phyloP scores from a whole-genome alignment of 2,797 vertebrate genomes.

The Eremophila alpestris region DNA sequence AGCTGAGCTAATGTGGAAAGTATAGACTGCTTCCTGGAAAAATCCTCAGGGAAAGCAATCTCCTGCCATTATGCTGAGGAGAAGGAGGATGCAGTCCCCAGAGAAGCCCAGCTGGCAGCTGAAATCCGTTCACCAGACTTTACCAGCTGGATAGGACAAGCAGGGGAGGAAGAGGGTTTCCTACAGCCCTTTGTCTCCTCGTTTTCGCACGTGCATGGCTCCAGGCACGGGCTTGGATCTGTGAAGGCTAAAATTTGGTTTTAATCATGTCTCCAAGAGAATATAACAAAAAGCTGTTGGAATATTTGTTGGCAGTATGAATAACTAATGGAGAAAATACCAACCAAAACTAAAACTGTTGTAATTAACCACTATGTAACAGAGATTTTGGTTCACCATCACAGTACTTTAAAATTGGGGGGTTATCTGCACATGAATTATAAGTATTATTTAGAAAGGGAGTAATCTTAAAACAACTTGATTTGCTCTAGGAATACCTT shows the following conservation, averaged over 20 bases:
- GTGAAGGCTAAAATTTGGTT: not conserved
- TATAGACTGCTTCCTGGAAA: not conserved
- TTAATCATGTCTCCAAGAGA: not conserved
- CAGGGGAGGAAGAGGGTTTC: not conserved
- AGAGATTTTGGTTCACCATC: not conserved
- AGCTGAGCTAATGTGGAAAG: not conserved
- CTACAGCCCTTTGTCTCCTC: fast-evolving
- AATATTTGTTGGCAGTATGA: not conserved
- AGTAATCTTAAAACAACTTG: not conserved
- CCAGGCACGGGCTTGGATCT: not conserved
- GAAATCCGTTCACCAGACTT: not conserved
- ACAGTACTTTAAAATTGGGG: not conserved
- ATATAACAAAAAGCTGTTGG: not conserved
- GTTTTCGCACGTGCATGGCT: fast-evolving
- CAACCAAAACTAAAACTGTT: not conserved
- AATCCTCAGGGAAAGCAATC: not conserved
- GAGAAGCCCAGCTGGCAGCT: not conserved
- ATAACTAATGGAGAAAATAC: not conserved
- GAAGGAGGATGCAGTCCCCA: not conserved
- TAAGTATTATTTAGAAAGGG: not conserved
- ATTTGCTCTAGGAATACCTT: not conserved
- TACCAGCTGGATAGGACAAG: not conserved
- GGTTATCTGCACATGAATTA: not conserved
- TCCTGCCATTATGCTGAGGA: not conserved
- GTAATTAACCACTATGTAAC: not conserved